phyloP scores from a whole-genome alignment of 2,113 vertebrate species.

The Neomonachus schauinslandi region DNA sequence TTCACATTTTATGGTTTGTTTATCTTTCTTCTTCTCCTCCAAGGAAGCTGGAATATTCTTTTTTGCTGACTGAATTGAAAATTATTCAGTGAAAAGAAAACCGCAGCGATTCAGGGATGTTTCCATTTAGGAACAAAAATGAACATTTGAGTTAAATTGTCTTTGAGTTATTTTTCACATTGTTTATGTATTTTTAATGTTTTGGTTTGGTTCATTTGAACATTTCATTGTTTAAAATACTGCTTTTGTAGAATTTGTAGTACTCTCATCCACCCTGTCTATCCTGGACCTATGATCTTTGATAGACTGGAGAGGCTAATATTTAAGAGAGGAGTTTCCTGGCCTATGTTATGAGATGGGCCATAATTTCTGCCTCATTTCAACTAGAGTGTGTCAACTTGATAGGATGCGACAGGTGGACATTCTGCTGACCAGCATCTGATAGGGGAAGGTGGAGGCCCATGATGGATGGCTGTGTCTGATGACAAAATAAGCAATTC shows the following conservation, averaged over 20 bases:
- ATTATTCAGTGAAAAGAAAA: constrained; percentile 3
- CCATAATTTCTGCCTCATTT: not conserved
- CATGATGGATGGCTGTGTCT: constrained; percentile 47
- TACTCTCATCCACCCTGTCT: not conserved
- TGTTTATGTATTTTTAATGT: constrained; percentile 51
- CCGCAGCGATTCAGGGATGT: not conserved
- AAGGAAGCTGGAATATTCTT: constrained; percentile 15
- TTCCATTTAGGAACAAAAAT: constrained; percentile 32
- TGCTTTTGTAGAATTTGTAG: constrained; percentile 8
- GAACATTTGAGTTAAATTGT: constrained; percentile 19
- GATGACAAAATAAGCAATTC: constrained; percentile 61
- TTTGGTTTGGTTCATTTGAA: constrained; percentile 1
- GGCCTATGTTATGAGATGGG: not conserved
- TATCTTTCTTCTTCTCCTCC: constrained; percentile 31
- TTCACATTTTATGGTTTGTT: constrained; percentile 46
- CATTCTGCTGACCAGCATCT: constrained; percentile 54
- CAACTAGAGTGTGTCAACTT: not conserved
- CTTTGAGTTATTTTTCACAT: constrained; percentile 60
- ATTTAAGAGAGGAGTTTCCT: not conserved
- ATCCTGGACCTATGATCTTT: not conserved
- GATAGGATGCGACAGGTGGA: constrained; percentile 41
- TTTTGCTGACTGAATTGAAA: constrained; percentile 38
- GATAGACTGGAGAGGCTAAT: not conserved
- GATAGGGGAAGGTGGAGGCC: not conserved
- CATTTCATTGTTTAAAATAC: not conserved